phyloP scores from a whole-genome alignment of 2,888 invertebrate genomes.

The Agapostemon virescens region DNA sequence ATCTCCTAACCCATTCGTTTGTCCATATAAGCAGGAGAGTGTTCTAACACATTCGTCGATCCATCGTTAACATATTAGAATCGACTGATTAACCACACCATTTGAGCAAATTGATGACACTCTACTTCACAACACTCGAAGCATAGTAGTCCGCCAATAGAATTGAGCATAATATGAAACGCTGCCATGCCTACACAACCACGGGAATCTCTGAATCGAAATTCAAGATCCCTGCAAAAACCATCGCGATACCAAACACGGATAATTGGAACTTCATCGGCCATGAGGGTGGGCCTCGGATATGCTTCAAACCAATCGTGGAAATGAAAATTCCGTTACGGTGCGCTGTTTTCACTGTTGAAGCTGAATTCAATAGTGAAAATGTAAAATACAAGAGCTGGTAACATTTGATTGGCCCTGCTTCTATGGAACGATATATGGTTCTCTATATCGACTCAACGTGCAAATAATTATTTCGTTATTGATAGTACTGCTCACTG shows the following conservation, averaged over 20 bases:
- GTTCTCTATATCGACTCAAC: background rate
- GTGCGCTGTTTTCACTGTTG: background rate
- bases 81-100: too few relatives aligned
- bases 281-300: background rate
- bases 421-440: background rate
- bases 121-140: background rate
- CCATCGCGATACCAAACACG: background rate
- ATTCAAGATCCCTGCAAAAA: conserved; percentile 30
- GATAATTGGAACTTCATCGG: conserved; percentile 11
- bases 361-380: background rate
- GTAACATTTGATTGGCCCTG: background rate
- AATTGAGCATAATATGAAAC: conserved; percentile 3
- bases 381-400: background rate
- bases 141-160: background rate
- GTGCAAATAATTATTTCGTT: background rate
- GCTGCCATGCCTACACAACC: background rate
- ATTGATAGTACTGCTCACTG: background rate
- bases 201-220: conserved; percentile 23
- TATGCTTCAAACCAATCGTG: background rate
- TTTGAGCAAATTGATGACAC: background rate
- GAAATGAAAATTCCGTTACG: conserved; percentile 1
- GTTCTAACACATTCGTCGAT: too few relatives aligned
- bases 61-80: too few relatives aligned
- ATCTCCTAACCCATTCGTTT: too few relatives aligned
- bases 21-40: too few relatives aligned